Conservation (phyloP, 2,888 invertebrate species). For the Panorpa germanica region DNA sequence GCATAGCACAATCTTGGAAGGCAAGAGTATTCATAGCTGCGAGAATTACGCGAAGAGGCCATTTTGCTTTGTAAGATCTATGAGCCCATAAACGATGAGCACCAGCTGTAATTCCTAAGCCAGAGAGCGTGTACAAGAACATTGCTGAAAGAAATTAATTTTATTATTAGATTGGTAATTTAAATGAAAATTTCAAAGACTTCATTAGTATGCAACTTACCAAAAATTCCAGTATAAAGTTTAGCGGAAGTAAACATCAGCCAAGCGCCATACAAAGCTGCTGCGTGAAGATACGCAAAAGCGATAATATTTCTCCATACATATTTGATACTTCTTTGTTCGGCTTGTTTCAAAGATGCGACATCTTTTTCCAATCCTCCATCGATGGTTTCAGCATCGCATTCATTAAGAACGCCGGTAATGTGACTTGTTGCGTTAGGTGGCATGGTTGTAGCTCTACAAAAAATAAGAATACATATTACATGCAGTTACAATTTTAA, state of each 20-base stretch:
- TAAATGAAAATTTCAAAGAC: no score
- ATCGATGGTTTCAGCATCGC: constrained; percentile 43
- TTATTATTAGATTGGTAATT: background rate
- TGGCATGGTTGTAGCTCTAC: constrained; percentile 25
- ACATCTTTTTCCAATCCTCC: constrained; percentile 37
- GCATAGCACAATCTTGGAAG: constrained; percentile 66
- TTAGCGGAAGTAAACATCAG: constrained; percentile 55
- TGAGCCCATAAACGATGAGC: constrained; percentile 95
- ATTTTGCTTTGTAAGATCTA: constrained; percentile 85
- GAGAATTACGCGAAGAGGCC: constrained; percentile 67
- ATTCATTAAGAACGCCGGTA: constrained; percentile 44
- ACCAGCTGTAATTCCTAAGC: constrained; percentile 90
- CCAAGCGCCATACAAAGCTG: constrained; percentile 57
- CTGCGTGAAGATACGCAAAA: constrained; percentile 55
- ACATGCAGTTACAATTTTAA: no score
- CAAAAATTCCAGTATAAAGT: constrained; percentile 46
- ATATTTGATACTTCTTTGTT: constrained; percentile 33
- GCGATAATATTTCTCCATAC: constrained; percentile 76
- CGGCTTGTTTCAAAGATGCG: constrained; percentile 30
- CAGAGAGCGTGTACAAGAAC: constrained; percentile 54
- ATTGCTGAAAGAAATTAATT: constrained; percentile 34
- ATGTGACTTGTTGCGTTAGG: constrained; percentile 30
- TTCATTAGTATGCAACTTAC: constrained; percentile 31
- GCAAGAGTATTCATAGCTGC: constrained; percentile 74
- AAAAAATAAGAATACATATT: constrained; percentile 9